phyloP scores from a whole-genome alignment of 1,140 invertebrate species.

The Megalopta genalis region DNA sequence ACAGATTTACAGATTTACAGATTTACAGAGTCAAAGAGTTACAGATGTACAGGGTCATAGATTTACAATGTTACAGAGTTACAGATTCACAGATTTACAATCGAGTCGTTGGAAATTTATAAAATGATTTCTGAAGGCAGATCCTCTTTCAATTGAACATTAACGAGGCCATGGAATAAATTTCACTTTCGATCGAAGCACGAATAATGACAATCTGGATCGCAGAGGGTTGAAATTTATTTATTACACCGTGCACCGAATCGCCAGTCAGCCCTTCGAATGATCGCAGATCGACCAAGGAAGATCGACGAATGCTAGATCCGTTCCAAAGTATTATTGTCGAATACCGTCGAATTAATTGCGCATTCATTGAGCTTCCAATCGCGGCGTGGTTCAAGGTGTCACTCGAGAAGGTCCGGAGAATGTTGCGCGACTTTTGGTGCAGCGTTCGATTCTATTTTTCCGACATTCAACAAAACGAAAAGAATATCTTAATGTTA shows the following conservation, averaged over 20 bases:
- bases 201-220: background rate
- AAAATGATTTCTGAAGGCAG: no score
- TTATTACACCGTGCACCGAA: background rate
- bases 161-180: no score
- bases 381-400: background rate
- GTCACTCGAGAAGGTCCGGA: conserved; percentile 23
- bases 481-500: conserved; percentile 53
- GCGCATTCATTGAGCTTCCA: conserved; percentile 10
- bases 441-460: conserved; percentile 55
- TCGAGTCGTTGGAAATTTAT: no score
- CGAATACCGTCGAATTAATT: background rate
- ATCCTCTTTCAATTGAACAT: no score
- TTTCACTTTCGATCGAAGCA: background rate
- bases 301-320: conserved; percentile 6
- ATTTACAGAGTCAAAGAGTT: no score
- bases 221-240: background rate
- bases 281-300: background rate
- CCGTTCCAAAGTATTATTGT: background rate
- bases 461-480: conserved; percentile 18
- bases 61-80: no score
- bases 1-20: no score
- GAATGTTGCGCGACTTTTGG: conserved; percentile 28
- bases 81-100: no score
- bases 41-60: no score
- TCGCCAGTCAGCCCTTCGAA: background rate